Evolutionary conservation across 2,888 invertebrate genomes (phyloP).

Genomic region (Drosophila subquinaria): DNA sequence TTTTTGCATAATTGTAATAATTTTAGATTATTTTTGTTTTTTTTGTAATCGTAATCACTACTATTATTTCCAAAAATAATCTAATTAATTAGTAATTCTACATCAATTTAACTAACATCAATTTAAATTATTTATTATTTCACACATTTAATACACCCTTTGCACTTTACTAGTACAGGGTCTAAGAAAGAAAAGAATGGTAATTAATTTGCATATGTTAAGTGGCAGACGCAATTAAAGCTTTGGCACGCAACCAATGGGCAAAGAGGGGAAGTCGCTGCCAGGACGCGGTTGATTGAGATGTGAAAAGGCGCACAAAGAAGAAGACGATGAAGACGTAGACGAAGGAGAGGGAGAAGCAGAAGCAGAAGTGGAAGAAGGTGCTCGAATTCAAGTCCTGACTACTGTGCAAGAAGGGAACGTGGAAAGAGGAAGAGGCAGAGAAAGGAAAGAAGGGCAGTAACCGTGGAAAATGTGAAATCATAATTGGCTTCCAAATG

Average conservation of each 20-base stretch:
- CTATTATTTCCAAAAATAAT: too few relatives aligned
- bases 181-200: slow-evolving; percentile 38
- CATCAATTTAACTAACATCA: too few relatives aligned
- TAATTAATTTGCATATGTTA: slow-evolving; percentile 82
- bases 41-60: too few relatives aligned
- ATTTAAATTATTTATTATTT: background rate
- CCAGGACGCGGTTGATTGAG: slow-evolving; percentile 68
- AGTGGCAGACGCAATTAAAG: slow-evolving; percentile 80
- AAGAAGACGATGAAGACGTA: slow-evolving; percentile 20
- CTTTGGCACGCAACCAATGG: slow-evolving; percentile 20
- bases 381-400: slow-evolving; percentile 9
- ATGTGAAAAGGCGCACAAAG: slow-evolving; percentile 55
- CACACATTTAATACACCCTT: background rate
- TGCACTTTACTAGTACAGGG: background rate
- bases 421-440: too few relatives aligned
- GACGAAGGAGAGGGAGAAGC: slow-evolving; percentile 24
- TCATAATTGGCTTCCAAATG: slow-evolving; percentile 82
- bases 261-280: slow-evolving; percentile 5
- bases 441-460: background rate
- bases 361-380: slow-evolving; percentile 3
- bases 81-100: too few relatives aligned
- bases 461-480: slow-evolving; percentile 66
- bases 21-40: too few relatives aligned
- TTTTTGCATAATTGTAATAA: too few relatives aligned
- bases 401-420: background rate